Base-by-base conservation (phyloP, 2,888 invertebrate species). In the Athrips mouffetella region DNA sequence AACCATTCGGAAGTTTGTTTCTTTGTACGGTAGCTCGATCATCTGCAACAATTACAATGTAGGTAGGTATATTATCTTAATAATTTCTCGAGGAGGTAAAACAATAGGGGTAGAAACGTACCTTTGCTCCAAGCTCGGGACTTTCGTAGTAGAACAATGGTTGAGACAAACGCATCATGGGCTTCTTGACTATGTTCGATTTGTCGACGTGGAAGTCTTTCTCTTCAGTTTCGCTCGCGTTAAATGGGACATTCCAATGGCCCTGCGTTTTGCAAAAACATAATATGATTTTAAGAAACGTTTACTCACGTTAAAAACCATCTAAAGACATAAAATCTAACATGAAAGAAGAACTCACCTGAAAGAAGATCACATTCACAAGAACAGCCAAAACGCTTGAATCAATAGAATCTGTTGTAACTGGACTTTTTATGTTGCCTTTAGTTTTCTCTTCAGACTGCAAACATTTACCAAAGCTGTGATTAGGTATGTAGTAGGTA, bases 1-100 rank as follows among this genome's bases (percentile, higher is more conserved):
- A 3, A 79, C 63, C 76, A 79, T 79, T 8, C 79, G 77, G 66
- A 77, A 78, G 2, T 68, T 66, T 0, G 1, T 20, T 47, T 78
- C 76, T 56, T 76, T 65, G 62, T 79, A 79, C 0, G 80, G 78
- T 6, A 79, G 62, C 50, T 79, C 79, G 10, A 78, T 47, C 64
- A 79, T 45, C 79, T 79, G 62, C 6, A 48, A 52, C 1, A 21
- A 23, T 18, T n/a, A n/a, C n/a, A n/a, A n/a, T n/a, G n/a, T n/a
- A n/a, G n/a, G n/a, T n/a, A n/a, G n/a, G n/a, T n/a, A n/a, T n/a
- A n/a, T n/a, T n/a, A n/a, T n/a, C n/a, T n/a, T n/a, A n/a, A n/a
- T n/a, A n/a, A n/a, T n/a, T n/a, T n/a, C n/a, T n/a, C n/a, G n/a
- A n/a, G n/a, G 7, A 25, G 25, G 25, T 25, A 25, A 25, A 6